Evolutionary conservation across 2,113 vertebrate genomes (phyloP).

Genomic region (Oxyura jamaicensis): DNA sequence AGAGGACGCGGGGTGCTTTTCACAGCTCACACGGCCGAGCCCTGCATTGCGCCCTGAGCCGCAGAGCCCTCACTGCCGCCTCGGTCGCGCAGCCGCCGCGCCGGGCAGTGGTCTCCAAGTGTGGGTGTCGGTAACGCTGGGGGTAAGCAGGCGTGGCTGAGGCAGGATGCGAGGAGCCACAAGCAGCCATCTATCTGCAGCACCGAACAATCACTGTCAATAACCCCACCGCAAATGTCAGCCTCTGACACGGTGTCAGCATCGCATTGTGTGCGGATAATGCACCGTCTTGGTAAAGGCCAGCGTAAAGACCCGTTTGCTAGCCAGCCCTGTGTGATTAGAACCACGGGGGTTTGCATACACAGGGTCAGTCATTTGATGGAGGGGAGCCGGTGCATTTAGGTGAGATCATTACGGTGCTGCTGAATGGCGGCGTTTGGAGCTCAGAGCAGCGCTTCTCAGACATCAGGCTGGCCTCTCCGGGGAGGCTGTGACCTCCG

Average conservation of each 20-base stretch:
- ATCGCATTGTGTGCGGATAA: neutral
- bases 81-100: accelerated
- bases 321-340: neutral
- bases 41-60: neutral
- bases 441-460: neutral
- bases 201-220: neutral
- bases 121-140: accelerated
- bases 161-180: neutral
- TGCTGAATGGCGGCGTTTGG: accelerated
- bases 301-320: neutral
- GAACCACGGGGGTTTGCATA: neutral
- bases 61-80: accelerated
- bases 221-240: neutral
- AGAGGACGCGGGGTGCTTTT: accelerated
- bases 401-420: neutral
- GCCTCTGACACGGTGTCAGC: neutral
- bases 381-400: neutral
- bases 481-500: neutral
- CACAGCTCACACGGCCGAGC: accelerated
- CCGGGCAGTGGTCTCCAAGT: accelerated
- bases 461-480: neutral
- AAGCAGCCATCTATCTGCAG: neutral
- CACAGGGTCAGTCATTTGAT: accelerated
- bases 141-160: neutral
- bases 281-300: neutral